phyloP scores from a whole-genome alignment of 2,797 vertebrate species.

The Acipenser transmontanus region DNA sequence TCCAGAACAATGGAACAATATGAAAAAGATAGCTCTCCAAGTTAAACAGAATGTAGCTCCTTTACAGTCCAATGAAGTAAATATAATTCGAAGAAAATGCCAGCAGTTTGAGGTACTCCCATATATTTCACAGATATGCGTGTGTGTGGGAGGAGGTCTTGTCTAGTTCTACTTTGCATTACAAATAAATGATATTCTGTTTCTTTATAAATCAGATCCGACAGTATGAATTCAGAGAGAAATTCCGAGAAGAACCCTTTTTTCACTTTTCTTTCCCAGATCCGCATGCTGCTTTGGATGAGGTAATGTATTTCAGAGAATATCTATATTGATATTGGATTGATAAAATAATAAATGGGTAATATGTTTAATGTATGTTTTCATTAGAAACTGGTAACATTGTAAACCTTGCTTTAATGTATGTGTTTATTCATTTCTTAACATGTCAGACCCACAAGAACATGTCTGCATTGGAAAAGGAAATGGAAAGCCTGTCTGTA shows the following conservation, averaged over 20 bases:
- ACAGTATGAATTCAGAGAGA: conserved; percentile 49
- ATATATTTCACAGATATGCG: too few relatives aligned
- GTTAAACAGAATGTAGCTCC: conserved; percentile 45
- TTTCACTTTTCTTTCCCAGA: conserved; percentile 39
- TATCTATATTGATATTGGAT: too few relatives aligned
- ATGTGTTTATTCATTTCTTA: too few relatives aligned
- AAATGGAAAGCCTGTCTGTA: conserved; percentile 71
- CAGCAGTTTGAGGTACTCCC: conserved; percentile 49
- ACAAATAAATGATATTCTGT: not conserved
- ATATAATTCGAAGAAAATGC: conserved; percentile 40
- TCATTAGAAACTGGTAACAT: too few relatives aligned
- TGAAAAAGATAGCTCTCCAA: conserved; percentile 50
- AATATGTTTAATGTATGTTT: too few relatives aligned
- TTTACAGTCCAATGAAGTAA: conserved; percentile 50
- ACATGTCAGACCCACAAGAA: conserved; percentile 48
- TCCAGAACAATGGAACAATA: conserved; percentile 49
- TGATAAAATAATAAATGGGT: too few relatives aligned
- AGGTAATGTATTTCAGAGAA: conserved; percentile 34
- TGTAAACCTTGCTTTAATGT: too few relatives aligned
- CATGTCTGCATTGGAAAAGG: conserved; percentile 74
- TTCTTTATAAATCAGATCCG: conserved; percentile 23
- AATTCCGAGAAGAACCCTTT: conserved; percentile 45
- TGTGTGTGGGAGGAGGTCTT: too few relatives aligned
- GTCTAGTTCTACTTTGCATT: not conserved
- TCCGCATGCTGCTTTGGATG: conserved; percentile 47